phyloP scores from a whole-genome alignment of 2,888 invertebrate species.

The Eristalinus sepulchralis region DNA sequence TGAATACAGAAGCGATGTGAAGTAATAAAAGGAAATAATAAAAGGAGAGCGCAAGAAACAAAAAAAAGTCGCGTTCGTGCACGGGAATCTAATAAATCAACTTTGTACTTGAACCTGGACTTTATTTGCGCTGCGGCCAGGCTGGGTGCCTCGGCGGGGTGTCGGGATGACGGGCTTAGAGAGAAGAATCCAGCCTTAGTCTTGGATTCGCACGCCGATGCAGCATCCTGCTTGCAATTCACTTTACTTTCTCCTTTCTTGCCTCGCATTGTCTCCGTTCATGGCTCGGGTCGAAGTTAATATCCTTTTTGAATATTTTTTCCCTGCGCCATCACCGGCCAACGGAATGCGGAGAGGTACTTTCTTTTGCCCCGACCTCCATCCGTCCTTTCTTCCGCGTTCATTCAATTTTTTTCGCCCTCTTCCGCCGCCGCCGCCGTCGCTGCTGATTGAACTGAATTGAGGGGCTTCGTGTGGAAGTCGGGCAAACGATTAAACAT shows the following conservation, averaged over 20 bases:
- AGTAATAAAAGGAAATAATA: neutral
- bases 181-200: conserved; percentile 6
- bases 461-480: conserved; percentile 39
- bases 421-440: conserved; percentile 14
- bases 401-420: neutral
- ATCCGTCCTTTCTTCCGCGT: conserved; percentile 20
- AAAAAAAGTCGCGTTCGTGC: conserved; percentile 51
- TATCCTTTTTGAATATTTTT: conserved; percentile 71
- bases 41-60: conserved; percentile 13
- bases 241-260: conserved; percentile 36
- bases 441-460: conserved; percentile 52
- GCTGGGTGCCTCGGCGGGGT: neutral
- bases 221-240: conserved; percentile 56
- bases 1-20: conserved; percentile 59
- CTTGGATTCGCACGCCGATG: neutral
- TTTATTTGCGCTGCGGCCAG: conserved; percentile 41
- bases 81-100: conserved; percentile 70
- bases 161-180: neutral
- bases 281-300: conserved; percentile 59
- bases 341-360: conserved; percentile 37
- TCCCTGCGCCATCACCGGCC: conserved; percentile 9
- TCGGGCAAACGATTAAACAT: conserved; percentile 49
- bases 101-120: conserved; percentile 69
- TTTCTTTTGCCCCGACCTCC: conserved; percentile 8
- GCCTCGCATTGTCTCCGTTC: conserved; percentile 6